These are phyloP conservation scores for Okamejei kenojei DNA, from an alignment of 2,797 vertebrate genomes.

Conservation along the genomic window DNA sequence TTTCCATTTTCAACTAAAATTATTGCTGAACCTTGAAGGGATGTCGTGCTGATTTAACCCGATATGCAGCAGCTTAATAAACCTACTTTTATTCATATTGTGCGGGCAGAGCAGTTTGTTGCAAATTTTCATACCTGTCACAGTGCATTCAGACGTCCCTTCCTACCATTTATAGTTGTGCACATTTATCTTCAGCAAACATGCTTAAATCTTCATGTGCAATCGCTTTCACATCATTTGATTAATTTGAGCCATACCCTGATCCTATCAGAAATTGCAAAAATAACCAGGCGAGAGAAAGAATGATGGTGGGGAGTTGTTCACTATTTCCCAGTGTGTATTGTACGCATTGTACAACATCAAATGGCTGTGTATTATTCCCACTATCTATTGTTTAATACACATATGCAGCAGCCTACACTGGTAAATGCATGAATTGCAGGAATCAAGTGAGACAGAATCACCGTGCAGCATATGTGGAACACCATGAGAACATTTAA, in stretches of 20 bases:
- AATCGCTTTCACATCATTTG: background rate
- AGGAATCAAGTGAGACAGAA: background rate
- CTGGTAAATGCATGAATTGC: background rate
- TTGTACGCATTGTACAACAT: background rate
- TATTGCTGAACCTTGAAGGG: constrained; percentile 31
- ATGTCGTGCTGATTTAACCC: constrained; percentile 32
- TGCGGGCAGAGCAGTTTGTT: background rate
- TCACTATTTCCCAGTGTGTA: background rate
- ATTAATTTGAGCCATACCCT: background rate
- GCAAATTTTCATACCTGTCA: background rate
- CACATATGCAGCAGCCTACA: background rate
- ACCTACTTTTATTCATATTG: background rate
- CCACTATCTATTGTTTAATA: background rate
- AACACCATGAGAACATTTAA: background rate
- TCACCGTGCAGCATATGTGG: background rate
- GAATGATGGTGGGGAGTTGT: background rate
- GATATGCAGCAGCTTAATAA: background rate
- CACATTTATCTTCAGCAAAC: background rate
- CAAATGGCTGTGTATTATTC: background rate
- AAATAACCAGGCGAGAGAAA: background rate
- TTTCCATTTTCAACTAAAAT: constrained; percentile 29
- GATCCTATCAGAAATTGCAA: background rate
- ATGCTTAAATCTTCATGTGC: background rate
- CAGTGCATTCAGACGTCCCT: background rate
- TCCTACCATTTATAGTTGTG: background rate